Base-by-base conservation (phyloP, 2,113 vertebrate genomes). In the Crypturellus undulatus region DNA sequence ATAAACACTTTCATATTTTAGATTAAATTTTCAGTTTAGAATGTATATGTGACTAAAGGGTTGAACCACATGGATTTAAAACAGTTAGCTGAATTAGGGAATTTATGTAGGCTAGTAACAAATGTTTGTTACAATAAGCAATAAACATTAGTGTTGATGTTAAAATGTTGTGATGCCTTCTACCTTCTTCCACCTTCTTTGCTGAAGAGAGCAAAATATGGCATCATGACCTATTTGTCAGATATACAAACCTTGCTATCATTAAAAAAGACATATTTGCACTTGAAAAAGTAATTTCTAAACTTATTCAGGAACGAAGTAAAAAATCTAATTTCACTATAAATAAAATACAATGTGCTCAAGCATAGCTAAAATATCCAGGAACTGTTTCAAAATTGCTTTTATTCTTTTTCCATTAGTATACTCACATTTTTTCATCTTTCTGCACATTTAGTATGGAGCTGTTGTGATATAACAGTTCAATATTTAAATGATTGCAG, bases 51-150 rank as follows among this genome's bases (percentile, higher is more conserved):
- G 30, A n/a, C 12, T 56, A 79, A 75, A 59, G 2, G 2, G 24
- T 18, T 54, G 34, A 76, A 79, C 7, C 25, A 13, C 18, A 47
- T 4, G 76, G 8, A 20, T 10, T 59, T 82, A 68, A 49, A 52
- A 56, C 79, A 69, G 8, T 13, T 2, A 49, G 14, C 21, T 64
- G n/a, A 84, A 24, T 25, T 88, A 22, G 12, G 47, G n/a, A 90
- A 62, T 1, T 2, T 2, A 3, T 42, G 2, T 7, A 19, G 2
- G 32, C 7, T 42, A 36, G 6, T 26, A 90, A 36, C n/a, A 68
- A 71, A 9, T 0, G 12, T 24, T 83, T 79, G 24, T 19, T 59
- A 75, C 87, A 51, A 8, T 26, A 79, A 77, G 7, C 3, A 32
- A 86, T 89, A 83, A 52, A 72, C n/a, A 21, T 76, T 90, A 79